Conservation (phyloP, 2,888 invertebrate species). For the Brachyptera risi region DNA sequence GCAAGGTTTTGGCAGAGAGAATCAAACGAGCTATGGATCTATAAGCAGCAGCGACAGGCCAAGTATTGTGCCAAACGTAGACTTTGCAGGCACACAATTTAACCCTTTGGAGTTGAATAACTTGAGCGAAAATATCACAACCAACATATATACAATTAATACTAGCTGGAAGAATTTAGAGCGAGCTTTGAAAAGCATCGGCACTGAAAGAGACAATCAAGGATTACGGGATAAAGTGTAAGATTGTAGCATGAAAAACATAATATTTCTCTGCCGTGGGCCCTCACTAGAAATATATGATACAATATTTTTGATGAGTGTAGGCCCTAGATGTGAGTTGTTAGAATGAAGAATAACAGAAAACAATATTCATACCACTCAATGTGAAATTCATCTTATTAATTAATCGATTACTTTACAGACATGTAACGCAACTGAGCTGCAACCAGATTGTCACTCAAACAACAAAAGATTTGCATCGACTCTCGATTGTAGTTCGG, state of each 20-base stretch:
- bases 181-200: constrained; percentile 68
- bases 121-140: constrained; percentile 74
- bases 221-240: constrained; percentile 62
- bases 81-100: constrained; percentile 56
- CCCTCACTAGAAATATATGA: too few relatives aligned
- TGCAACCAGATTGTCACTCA: constrained; percentile 70
- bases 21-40: constrained; percentile 42
- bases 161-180: constrained; percentile 68
- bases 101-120: constrained; percentile 72
- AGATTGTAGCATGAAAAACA: too few relatives aligned
- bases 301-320: too few relatives aligned
- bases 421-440: constrained; percentile 68
- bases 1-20: neutral
- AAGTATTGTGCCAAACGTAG: constrained; percentile 57
- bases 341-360: neutral
- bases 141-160: constrained; percentile 75
- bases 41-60: constrained; percentile 43
- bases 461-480: constrained; percentile 68
- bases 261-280: too few relatives aligned
- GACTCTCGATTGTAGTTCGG: constrained; percentile 64
- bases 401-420: constrained; percentile 42
- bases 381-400: neutral
- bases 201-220: constrained; percentile 69
- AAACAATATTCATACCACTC: neutral
- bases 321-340: neutral